phyloP scores from a whole-genome alignment of 1,140 invertebrate species.

The Megalonaias nervosa region DNA sequence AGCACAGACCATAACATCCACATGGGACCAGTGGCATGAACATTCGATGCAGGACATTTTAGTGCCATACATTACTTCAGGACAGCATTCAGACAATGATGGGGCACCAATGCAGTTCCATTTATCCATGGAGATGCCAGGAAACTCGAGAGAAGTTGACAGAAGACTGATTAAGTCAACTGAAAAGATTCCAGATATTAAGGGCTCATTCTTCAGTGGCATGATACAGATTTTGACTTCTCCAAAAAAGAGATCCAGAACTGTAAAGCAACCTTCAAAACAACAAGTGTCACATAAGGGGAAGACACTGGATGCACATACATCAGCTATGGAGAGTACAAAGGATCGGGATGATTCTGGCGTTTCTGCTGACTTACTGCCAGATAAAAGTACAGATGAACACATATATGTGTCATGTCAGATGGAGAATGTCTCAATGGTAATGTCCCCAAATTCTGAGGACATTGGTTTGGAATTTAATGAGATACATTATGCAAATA shows the following conservation, averaged over 20 bases:
- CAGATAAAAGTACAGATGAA: too few relatives aligned
- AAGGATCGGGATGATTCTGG: conserved; percentile 3
- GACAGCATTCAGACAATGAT: conserved; percentile 15
- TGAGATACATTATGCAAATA: neutral
- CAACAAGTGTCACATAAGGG: neutral
- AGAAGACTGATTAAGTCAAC: conserved; percentile 26
- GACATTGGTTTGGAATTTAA: too few relatives aligned
- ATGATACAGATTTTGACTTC: conserved; percentile 56
- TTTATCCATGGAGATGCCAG: conserved; percentile 53
- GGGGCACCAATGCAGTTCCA: conserved; percentile 55
- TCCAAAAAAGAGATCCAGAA: conserved; percentile 40
- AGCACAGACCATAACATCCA: too few relatives aligned
- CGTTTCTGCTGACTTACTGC: neutral
- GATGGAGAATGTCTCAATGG: too few relatives aligned
- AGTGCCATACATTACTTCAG: too few relatives aligned
- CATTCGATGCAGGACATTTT: too few relatives aligned
- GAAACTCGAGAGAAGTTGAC: conserved; percentile 22
- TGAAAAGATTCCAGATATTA: conserved; percentile 38
- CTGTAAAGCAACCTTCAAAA: neutral
- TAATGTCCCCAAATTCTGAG: too few relatives aligned
- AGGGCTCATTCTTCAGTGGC: conserved; percentile 51
- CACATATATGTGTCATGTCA: too few relatives aligned
- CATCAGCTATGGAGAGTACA: conserved; percentile 10
- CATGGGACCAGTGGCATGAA: too few relatives aligned
- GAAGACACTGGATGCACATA: too few relatives aligned